Evolutionary conservation across 2,113 vertebrate genomes (phyloP).

Genomic region (Elephas maximus): DNA sequence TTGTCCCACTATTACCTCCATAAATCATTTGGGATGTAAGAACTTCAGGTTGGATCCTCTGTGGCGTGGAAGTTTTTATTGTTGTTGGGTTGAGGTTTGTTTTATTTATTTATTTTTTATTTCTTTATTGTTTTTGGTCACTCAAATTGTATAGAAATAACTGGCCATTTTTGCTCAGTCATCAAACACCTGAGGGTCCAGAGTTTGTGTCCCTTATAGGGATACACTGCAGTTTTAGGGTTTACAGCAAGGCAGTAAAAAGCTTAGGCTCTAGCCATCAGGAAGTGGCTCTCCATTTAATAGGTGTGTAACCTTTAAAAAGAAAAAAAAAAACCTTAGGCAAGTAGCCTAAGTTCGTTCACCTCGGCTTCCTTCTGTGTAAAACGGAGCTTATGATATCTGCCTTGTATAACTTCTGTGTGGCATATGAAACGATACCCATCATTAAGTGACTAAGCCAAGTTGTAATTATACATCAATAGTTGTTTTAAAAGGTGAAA

Average conservation of each 20-base stretch:
- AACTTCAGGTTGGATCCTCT: background rate
- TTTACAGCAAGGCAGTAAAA: background rate
- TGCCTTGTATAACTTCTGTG: background rate
- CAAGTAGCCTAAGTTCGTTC: background rate
- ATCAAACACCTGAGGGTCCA: background rate
- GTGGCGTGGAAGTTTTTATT: background rate
- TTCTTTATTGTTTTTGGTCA: background rate
- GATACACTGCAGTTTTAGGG: background rate
- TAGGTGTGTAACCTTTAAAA: background rate
- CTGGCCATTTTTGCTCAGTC: background rate
- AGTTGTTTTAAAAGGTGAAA: slow-evolving; percentile 4
- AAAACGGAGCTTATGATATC: background rate
- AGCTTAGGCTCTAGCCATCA: slow-evolving; percentile 23
- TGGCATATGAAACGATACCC: background rate
- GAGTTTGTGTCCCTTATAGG: background rate
- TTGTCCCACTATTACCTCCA: background rate
- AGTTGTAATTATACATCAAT: background rate
- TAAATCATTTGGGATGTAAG: slow-evolving; percentile 19
- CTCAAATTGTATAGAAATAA: slow-evolving; percentile 14
- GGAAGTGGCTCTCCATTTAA: background rate
- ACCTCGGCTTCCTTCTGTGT: slow-evolving; percentile 5
- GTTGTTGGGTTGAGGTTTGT: background rate
- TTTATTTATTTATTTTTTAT: background rate
- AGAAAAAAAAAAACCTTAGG: too few species aligned
- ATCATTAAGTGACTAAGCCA: slow-evolving; percentile 39